phyloP scores from a whole-genome alignment of 2,797 vertebrate genomes.

The Hylomyscus alleni region DNA sequence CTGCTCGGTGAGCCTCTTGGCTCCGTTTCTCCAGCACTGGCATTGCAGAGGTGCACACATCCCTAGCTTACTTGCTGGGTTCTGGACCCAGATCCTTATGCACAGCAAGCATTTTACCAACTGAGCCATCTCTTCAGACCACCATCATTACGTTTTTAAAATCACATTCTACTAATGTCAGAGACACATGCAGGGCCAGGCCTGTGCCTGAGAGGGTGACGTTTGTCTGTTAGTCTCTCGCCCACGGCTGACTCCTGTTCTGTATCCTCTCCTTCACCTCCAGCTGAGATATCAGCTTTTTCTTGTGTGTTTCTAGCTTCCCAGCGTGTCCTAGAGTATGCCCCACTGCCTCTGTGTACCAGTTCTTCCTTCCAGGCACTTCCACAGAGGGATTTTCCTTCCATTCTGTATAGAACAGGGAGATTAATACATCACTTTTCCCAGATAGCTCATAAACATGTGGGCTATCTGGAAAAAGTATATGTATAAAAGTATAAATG shows the following conservation, averaged over 20 bases:
- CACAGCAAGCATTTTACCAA: neutral
- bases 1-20: too few species aligned
- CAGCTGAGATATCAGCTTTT: neutral
- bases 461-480: too few species aligned
- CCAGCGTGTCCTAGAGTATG: neutral
- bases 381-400: neutral
- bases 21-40: neutral
- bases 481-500: too few species aligned
- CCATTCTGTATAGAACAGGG: neutral
- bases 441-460: neutral
- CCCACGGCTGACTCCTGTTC: neutral
- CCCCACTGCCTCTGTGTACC: too few species aligned
- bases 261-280: neutral
- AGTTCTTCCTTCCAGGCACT: neutral
- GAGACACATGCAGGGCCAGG: neutral
- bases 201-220: neutral
- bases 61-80: neutral
- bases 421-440: neutral
- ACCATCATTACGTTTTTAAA: slow-evolving; percentile 37
- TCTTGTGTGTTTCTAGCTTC: neutral
- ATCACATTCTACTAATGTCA: neutral
- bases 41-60: too few species aligned
- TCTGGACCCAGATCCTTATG: neutral
- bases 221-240: neutral
- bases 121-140: neutral